Conservation (phyloP, 2,888 invertebrate species). For the Acheta domesticus region DNA sequence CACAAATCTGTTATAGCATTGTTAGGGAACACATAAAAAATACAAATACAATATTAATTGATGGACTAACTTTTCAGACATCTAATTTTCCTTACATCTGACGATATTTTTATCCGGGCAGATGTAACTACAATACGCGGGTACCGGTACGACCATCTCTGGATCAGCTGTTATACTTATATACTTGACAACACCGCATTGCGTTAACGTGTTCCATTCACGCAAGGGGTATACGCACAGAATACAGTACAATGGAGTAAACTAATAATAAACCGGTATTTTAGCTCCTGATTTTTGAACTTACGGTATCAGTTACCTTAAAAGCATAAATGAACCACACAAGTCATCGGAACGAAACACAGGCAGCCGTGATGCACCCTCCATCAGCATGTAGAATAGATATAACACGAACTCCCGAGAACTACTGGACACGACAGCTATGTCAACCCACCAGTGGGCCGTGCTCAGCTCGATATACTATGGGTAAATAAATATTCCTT, state of each 20-base stretch:
- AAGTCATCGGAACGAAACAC: background rate
- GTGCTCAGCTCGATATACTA: background rate
- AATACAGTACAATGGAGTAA: background rate
- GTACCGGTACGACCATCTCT: background rate
- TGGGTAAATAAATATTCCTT: background rate
- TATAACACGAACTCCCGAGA: background rate
- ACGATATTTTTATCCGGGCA: too few relatives aligned
- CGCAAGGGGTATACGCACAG: background rate
- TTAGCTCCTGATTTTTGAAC: background rate
- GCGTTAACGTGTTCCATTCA: constrained; percentile 3
- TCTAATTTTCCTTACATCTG: background rate
- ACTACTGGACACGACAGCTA: background rate
- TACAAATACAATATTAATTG: background rate
- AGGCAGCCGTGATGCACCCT: background rate
- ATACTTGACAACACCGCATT: constrained; percentile 9
- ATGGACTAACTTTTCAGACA: background rate
- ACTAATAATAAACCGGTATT: background rate
- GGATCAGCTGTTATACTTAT: constrained; percentile 8
- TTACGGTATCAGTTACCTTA: background rate
- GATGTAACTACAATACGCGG: too few relatives aligned
- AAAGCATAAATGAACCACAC: background rate
- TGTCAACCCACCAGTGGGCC: background rate
- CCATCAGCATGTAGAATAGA: background rate
- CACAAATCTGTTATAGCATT: too few relatives aligned
- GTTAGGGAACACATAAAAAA: too few relatives aligned